Evolutionary conservation across 2,888 invertebrate genomes (phyloP).

Genomic region (Monoplex corrugatus): DNA sequence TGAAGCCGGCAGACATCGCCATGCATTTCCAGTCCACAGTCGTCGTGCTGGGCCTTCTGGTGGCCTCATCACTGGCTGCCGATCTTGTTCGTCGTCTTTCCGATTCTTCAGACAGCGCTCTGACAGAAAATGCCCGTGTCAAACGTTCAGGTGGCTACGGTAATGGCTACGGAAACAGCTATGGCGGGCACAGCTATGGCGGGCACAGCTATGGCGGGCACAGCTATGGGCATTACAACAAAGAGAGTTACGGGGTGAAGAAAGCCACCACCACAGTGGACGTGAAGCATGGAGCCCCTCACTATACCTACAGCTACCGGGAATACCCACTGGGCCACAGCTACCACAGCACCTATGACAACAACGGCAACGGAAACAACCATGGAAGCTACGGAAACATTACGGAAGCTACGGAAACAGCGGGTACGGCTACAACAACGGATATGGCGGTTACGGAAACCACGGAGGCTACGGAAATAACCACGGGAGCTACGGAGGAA

Average conservation of each 20-base stretch:
- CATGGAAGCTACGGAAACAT: not conserved
- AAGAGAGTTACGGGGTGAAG: conserved; percentile 8
- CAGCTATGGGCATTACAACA: not conserved
- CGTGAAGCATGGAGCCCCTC: conserved; percentile 31
- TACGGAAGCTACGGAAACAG: not conserved
- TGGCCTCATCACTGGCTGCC: not conserved
- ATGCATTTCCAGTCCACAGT: too few species aligned
- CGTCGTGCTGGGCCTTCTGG: not conserved
- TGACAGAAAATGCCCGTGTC: not conserved
- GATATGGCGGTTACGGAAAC: not conserved
- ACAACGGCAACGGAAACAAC: not conserved
- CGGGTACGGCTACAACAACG: not conserved
- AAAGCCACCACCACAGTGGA: conserved; percentile 28
- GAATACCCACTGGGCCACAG: conserved; percentile 40
- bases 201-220: not conserved
- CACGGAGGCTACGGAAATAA: conserved; percentile 13
- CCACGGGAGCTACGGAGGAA: not conserved
- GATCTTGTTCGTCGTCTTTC: not conserved
- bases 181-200: not conserved
- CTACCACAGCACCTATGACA: conserved; percentile 33
- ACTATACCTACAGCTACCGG: not conserved
- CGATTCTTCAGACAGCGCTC: not conserved
- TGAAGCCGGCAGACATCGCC: too few species aligned
- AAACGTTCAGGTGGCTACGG: conserved; percentile 19
- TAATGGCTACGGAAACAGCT: too few species aligned